A percentile compares a stretch with the other conserved stretches of the same genome.
These are phyloP conservation scores for Hassar affinis DNA, from an alignment of 2,113 vertebrate species.

Conservation along the genomic window DNA sequence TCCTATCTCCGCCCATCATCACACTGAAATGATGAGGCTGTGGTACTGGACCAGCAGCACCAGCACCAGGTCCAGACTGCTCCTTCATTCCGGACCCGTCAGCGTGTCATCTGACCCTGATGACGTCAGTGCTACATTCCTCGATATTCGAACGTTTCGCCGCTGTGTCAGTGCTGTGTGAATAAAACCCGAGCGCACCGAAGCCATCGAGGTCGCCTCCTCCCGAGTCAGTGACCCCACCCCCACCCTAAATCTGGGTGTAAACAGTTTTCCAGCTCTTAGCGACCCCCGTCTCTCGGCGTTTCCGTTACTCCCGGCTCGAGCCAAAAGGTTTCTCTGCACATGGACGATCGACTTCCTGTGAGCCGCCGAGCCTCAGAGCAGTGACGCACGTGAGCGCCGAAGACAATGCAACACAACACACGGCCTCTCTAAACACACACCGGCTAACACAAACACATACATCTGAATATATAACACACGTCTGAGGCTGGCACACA, in stretches of 20 bases:
- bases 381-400: conserved; percentile 68
- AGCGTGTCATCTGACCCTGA: background rate
- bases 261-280: conserved; percentile 72
- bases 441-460: conserved; percentile 49
- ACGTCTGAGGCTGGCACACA: conserved; percentile 12
- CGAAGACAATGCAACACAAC: conserved; percentile 77
- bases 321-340: conserved; percentile 78
- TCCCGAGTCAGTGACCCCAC: conserved; percentile 45
- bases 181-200: conserved; percentile 50
- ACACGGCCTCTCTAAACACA: conserved; percentile 66
- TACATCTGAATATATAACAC: conserved; percentile 40
- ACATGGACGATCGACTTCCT: conserved; percentile 78
- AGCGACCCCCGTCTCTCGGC: conserved; percentile 70
- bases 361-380: conserved; percentile 67
- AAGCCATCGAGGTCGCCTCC: conserved; percentile 54
- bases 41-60: background rate
- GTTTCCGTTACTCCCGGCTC: conserved; percentile 74
- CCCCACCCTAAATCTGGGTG: conserved; percentile 47
- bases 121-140: background rate
- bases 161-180: background rate
- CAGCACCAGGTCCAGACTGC: background rate
- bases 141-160: too few relatives aligned
- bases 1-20: background rate
- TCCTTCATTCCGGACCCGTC: background rate
- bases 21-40: background rate